A percentile compares a stretch with the other conserved stretches of the same genome.
These are phyloP conservation scores for Delphinapterus leucas DNA, from an alignment of 2,113 vertebrate genomes.

Conservation along the genomic window DNA sequence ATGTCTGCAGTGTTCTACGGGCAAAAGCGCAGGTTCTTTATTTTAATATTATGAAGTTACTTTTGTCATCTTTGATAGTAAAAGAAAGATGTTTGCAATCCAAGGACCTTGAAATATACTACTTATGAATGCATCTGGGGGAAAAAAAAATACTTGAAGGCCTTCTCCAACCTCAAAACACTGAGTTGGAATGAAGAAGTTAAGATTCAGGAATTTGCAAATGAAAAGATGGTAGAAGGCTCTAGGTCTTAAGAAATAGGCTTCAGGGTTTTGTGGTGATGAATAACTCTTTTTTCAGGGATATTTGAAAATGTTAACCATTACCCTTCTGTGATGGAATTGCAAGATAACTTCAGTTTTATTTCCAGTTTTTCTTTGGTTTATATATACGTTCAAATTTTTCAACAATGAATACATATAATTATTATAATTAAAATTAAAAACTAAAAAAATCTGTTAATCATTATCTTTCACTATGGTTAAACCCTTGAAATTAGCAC, in stretches of 20 bases:
- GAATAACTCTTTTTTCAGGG: background rate
- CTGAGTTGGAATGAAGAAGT: background rate
- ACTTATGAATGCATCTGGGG: too few relatives aligned
- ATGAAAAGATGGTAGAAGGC: background rate
- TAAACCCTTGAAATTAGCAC: background rate
- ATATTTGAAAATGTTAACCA: background rate
- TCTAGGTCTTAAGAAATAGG: background rate
- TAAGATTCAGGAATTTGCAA: background rate
- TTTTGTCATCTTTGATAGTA: background rate
- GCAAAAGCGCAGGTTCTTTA: background rate
- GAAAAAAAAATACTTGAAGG: background rate
- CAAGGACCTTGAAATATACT: background rate
- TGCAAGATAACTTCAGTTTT: background rate
- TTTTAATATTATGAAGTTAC: background rate
- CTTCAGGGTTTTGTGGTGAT: background rate
- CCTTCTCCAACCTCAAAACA: background rate
- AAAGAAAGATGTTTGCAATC: background rate
- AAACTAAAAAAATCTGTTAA: background rate
- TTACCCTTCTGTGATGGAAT: background rate
- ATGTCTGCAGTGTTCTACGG: background rate
- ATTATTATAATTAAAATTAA: background rate
- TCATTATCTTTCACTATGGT: background rate
- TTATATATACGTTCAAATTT: background rate
- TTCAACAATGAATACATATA: background rate
- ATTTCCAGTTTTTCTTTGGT: background rate